These are phyloP conservation scores for Meganola albula DNA, from an alignment of 2,888 invertebrate genomes.

Conservation along the genomic window DNA sequence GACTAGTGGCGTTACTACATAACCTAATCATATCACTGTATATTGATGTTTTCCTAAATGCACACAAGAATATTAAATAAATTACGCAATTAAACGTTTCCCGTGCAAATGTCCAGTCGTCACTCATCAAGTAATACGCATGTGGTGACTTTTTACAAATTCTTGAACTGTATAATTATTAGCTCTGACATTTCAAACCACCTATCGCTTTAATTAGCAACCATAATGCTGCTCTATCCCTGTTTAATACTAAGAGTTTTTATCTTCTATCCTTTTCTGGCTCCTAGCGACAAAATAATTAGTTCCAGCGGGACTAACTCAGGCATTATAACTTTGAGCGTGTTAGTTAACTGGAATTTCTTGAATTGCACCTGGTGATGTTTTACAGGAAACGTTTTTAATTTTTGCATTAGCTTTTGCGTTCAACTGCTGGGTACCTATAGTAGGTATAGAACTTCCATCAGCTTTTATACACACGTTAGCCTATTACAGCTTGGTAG, in stretches of 20 bases:
- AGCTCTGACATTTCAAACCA: conserved; percentile 60
- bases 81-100: too few species aligned
- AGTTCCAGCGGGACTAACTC: conserved; percentile 29
- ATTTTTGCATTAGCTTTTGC: conserved; percentile 13
- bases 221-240: conserved; percentile 26
- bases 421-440: background rate
- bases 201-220: conserved; percentile 44
- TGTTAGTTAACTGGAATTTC: conserved; percentile 22
- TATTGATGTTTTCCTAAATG: too few species aligned
- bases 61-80: too few species aligned
- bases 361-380: conserved; percentile 30
- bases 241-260: conserved; percentile 24
- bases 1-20: too few species aligned
- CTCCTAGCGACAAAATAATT: conserved; percentile 35
- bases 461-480: too few species aligned
- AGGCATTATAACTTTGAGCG: conserved; percentile 32
- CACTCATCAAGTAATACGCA: too few species aligned
- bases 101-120: too few species aligned
- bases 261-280: conserved; percentile 32
- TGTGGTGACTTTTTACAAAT: conserved; percentile 55
- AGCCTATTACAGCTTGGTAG: too few species aligned
- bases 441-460: background rate
- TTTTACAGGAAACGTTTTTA: conserved; percentile 27
- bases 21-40: too few species aligned
- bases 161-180: conserved; percentile 30